These are phyloP conservation scores for Melanostoma scalare DNA, from an alignment of 2,888 invertebrate species.

Conservation along the genomic window DNA sequence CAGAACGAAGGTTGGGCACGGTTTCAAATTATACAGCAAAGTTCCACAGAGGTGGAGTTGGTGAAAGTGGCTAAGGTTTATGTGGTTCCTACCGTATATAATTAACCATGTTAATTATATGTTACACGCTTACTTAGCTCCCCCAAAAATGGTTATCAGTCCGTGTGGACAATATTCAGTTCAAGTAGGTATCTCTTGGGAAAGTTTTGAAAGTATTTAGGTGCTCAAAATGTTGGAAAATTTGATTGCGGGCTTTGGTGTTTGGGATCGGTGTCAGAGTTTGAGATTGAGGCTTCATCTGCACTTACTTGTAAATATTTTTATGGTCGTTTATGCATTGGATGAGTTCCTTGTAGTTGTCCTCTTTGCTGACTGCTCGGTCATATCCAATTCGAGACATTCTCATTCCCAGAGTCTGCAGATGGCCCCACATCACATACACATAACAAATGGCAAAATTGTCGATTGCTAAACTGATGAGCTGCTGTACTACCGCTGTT, in stretches of 20 bases:
- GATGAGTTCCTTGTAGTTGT: slow-evolving; percentile 73
- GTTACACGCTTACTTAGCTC: slow-evolving; percentile 68
- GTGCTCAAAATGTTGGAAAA: neutral
- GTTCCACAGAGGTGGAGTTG: slow-evolving; percentile 34
- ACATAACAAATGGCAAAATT: slow-evolving; percentile 73
- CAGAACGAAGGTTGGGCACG: slow-evolving; percentile 25
- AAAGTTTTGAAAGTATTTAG: neutral
- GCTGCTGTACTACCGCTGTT: slow-evolving; percentile 30
- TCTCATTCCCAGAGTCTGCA: slow-evolving; percentile 69
- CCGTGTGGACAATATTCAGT: slow-evolving; percentile 40
- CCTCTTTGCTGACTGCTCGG: neutral
- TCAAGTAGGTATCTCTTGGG: neutral
- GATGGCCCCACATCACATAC: slow-evolving; percentile 70
- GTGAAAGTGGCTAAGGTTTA: slow-evolving; percentile 57
- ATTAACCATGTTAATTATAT: slow-evolving; percentile 71
- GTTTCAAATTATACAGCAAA: slow-evolving; percentile 53
- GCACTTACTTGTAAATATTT: slow-evolving; percentile 73
- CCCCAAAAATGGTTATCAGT: slow-evolving; percentile 33
- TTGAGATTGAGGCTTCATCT: neutral
- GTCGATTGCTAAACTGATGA: slow-evolving; percentile 72
- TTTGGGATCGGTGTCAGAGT: neutral
- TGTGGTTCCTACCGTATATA: slow-evolving; percentile 62
- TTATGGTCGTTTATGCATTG: slow-evolving; percentile 74
- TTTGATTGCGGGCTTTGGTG: too few species aligned
- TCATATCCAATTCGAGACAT: slow-evolving; percentile 73